Evolutionary conservation across 2,113 vertebrate genomes (phyloP), one percentile per base, ranked within the genome.

Genomic region (Poeciliopsis retropinna): DNA sequence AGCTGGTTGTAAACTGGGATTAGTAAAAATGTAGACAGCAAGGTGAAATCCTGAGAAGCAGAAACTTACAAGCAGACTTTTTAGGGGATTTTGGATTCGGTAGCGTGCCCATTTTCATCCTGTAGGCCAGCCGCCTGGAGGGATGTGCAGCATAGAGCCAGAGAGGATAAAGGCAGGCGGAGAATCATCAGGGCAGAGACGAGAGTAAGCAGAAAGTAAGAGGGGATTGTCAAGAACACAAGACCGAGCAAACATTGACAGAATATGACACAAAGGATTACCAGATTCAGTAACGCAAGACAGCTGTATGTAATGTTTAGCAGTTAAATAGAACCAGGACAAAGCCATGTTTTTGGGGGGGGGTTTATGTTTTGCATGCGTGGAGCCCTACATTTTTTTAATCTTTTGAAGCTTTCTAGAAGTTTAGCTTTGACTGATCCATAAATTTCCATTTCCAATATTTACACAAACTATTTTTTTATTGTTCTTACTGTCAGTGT

Each of bases 51-150:
- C 67, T 15, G 28, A 67, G 44, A 65, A 75, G 82, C 64, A 80
- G 75, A 79, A 78, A 97, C 97, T 99, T 91, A 98, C 97, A 98
- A 17, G 87, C 75, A 0, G 95, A 93, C 76, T 94, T 96, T 95
- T 93, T 95, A 78, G 94, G 90, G 75, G 94, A 95, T 89, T 94
- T 96, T 72, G 96, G 91, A 70, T 95, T 95, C 28, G 95, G 96
- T 76, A 97, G 89, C 0, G 94, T 95, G 62, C 96, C 96, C 31
- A 95, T 89, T 87, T 96, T 94, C 90, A 95, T 96, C 92, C 97
- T 93, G 95, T 97, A 97, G 73, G 86, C 96, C 85, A 99, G 77
- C 5, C 97, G 95, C 85, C 97, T 99, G 87, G 80, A 78, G 65
- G 73, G 69, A 61, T 32, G 71, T 31, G 77, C 78, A 76, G 78